Percentiles rank a stretch among this genome's conserved stretches.
These are phyloP conservation scores for Diadema setosum DNA, from an alignment of 35 echinoderm and acorn worm genomes.

Conservation along the genomic window DNA sequence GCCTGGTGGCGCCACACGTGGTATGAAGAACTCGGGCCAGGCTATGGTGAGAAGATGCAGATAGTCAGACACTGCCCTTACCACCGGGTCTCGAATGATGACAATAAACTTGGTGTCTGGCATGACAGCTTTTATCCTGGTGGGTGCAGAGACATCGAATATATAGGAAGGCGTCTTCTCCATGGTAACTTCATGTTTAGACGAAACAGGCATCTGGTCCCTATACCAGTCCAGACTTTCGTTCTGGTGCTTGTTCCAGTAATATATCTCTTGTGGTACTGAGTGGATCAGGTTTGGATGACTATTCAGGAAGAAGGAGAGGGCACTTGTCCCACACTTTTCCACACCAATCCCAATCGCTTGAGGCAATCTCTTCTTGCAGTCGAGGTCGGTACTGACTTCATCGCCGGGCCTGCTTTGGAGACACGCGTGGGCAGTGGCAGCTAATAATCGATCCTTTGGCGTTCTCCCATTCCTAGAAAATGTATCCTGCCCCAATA, in stretches of 20 bases:
- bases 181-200: slow-evolving; percentile 5
- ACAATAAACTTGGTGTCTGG: slow-evolving; percentile 43
- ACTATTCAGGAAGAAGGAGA: slow-evolving; percentile 9
- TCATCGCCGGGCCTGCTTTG: no score
- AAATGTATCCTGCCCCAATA: no score
- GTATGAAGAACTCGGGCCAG: background rate
- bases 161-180: slow-evolving; percentile 52
- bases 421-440: no score
- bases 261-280: background rate
- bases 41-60: background rate
- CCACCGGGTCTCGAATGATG: slow-evolving; percentile 51
- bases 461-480: no score
- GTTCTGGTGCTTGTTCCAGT: background rate
- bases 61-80: slow-evolving; percentile 41
- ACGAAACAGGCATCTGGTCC: slow-evolving; percentile 15
- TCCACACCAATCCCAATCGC: slow-evolving; percentile 45
- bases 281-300: slow-evolving; percentile 25
- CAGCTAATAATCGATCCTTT: no score
- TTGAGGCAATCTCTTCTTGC: slow-evolving; percentile 10
- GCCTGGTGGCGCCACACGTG: background rate
- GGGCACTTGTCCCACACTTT: slow-evolving; percentile 40
- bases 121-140: background rate
- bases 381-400: background rate
- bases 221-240: slow-evolving; percentile 19
- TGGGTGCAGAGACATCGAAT: background rate